These are phyloP conservation scores for Laticauda laticaudata DNA, from an alignment of 2,113 vertebrate species.

Conservation along the genomic window DNA sequence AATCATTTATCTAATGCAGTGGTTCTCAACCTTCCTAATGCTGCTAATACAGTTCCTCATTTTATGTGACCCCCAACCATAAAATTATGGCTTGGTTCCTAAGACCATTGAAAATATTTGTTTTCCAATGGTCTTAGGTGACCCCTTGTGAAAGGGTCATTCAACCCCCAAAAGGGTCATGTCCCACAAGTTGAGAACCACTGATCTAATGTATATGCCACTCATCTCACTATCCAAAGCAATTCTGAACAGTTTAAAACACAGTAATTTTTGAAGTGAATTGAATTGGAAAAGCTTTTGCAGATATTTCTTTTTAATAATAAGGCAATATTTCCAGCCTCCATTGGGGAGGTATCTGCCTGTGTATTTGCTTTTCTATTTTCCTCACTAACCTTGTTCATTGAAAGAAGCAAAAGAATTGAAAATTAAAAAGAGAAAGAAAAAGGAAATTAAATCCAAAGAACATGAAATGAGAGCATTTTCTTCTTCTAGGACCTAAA, in stretches of 20 bases:
- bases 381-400: not conserved
- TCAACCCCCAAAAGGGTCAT: too few species aligned
- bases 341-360: not conserved
- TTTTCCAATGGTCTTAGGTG: too few species aligned
- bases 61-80: too few species aligned
- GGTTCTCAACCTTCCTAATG: too few species aligned
- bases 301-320: not conserved
- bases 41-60: too few species aligned
- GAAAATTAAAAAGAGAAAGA: not conserved
- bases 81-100: too few species aligned
- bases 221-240: not conserved
- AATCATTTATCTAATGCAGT: too few species aligned
- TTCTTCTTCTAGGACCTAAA: constrained; percentile 83
- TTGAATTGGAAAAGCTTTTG: not conserved
- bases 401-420: not conserved
- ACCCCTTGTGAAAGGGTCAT: too few species aligned
- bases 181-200: too few species aligned
- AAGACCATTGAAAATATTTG: too few species aligned
- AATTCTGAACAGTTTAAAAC: not conserved
- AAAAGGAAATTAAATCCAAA: not conserved
- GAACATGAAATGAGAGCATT: not conserved
- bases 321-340: not conserved
- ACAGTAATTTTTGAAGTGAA: not conserved
- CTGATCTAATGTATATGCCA: not conserved
- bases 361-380: not conserved